phyloP scores from a whole-genome alignment of 2,797 vertebrate genomes.

The Siniperca undulata region DNA sequence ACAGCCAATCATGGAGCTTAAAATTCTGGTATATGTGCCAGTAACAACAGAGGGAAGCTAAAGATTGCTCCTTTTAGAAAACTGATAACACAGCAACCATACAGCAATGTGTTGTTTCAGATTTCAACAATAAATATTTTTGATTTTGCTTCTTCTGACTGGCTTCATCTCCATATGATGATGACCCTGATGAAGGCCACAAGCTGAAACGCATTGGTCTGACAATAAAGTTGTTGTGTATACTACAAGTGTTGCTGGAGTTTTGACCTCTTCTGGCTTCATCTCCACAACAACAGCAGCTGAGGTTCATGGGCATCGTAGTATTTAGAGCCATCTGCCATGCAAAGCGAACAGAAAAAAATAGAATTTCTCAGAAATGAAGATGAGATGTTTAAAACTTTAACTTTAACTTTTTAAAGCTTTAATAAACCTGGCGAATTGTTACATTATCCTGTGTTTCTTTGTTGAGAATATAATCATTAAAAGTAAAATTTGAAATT shows the following conservation, averaged over 20 bases:
- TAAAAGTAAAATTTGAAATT: background rate
- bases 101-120: background rate
- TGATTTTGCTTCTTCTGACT: conserved; percentile 1
- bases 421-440: background rate
- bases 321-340: background rate
- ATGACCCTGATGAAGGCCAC: background rate
- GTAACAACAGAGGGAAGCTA: background rate
- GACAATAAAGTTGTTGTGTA: background rate
- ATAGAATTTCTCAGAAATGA: background rate
- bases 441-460: background rate
- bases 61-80: background rate
- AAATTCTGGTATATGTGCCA: background rate
- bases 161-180: background rate
- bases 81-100: background rate
- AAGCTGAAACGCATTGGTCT: background rate
- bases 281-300: background rate
- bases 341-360: background rate
- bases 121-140: background rate
- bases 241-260: background rate
- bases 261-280: background rate
- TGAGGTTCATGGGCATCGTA: background rate
- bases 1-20: background rate
- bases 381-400: background rate
- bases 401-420: too few relatives aligned
- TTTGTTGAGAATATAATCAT: background rate